These are phyloP conservation scores for Thecocarcelia acutangulata DNA, from an alignment of 2,888 invertebrate genomes.

Conservation along the genomic window DNA sequence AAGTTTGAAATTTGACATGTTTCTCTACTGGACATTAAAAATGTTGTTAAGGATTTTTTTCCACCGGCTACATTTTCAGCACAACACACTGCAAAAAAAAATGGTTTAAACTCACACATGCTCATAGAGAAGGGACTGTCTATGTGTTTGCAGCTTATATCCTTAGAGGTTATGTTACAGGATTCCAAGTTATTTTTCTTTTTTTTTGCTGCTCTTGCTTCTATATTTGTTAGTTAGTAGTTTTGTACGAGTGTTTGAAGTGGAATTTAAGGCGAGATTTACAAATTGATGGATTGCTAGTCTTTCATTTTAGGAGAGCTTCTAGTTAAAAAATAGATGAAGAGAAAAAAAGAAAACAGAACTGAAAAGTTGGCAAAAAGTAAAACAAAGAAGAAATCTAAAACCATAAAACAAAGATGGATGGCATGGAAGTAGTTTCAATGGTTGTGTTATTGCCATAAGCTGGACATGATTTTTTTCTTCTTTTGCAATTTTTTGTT, in stretches of 20 bases:
- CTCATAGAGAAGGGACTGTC: conserved; percentile 12
- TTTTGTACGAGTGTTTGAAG: conserved; percentile 59
- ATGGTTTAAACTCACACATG: background rate
- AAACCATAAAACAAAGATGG: conserved; percentile 66
- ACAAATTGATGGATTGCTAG: conserved; percentile 73
- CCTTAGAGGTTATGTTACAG: conserved; percentile 68
- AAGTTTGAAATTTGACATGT: conserved; percentile 73
- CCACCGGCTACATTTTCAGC: conserved; percentile 25
- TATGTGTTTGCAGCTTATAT: conserved; percentile 66
- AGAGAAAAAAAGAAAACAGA: conserved; percentile 26
- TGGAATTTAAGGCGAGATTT: conserved; percentile 69
- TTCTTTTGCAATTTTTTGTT: conserved; percentile 11
- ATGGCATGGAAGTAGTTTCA: conserved; percentile 67
- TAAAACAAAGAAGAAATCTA: conserved; percentile 18
- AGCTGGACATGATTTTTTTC: conserved; percentile 44
- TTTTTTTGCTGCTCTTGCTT: conserved; percentile 20
- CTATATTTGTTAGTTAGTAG: conserved; percentile 46
- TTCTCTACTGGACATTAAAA: conserved; percentile 69
- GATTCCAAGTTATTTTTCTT: conserved; percentile 45
- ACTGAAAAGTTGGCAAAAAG: conserved; percentile 19
- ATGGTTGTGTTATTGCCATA: conserved; percentile 62
- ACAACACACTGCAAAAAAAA: background rate
- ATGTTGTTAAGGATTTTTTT: conserved; percentile 59
- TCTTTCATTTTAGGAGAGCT: conserved; percentile 61
- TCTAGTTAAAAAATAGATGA: background rate